Conservation (phyloP, 2,797 vertebrate genomes). For the Enteromius thamalakanensis region DNA sequence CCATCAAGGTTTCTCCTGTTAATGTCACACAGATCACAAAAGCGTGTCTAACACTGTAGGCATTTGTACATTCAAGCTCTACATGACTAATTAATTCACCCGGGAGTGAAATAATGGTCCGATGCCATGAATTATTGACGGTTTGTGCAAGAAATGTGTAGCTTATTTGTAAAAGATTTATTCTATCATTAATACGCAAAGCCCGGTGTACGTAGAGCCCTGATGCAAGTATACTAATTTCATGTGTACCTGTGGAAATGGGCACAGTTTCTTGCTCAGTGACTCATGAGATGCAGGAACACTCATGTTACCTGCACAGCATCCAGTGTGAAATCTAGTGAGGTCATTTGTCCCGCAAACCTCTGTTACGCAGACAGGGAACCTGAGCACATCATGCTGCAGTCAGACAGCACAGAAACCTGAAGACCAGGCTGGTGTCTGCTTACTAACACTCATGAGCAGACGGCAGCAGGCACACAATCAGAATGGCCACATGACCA, state of each 20-base stretch:
- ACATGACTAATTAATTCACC: constrained; percentile 49
- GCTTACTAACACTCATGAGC: constrained; percentile 48
- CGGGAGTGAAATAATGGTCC: constrained; percentile 38
- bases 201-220: background rate
- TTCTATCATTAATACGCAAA: constrained; percentile 12
- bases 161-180: constrained; percentile 24
- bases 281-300: constrained; percentile 25
- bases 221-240: background rate
- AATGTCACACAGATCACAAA: constrained; percentile 40
- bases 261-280: constrained; percentile 20
- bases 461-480: constrained; percentile 45
- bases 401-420: constrained; percentile 41
- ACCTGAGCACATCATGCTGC: constrained; percentile 28
- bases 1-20: constrained; percentile 17
- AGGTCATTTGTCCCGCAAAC: constrained; percentile 45
- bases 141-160: constrained; percentile 21
- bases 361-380: constrained; percentile 51
- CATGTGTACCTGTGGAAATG: background rate
- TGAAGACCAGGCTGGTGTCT: constrained; percentile 56
- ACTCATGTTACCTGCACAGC: constrained; percentile 45
- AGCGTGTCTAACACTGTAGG: constrained; percentile 38
- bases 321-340: constrained; percentile 52
- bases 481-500: constrained; percentile 42
- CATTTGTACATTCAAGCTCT: constrained; percentile 46
- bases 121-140: constrained; percentile 43